phyloP scores from a whole-genome alignment of 2,888 invertebrate species.

The Campoplex capitator region DNA sequence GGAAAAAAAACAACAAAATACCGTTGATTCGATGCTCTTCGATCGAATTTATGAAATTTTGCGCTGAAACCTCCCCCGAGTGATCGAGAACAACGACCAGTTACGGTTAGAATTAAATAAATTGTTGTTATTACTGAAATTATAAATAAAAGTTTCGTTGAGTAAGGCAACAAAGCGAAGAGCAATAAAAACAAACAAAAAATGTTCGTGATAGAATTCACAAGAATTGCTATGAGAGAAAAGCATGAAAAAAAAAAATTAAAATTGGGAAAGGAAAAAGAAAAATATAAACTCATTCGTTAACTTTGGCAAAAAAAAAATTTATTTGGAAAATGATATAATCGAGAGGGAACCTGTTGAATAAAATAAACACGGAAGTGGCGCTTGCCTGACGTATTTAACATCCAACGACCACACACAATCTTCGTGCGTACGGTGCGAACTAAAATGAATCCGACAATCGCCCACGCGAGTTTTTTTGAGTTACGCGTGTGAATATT shows the following conservation, averaged over 20 bases:
- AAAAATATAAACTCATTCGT: not conserved
- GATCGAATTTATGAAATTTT: not conserved
- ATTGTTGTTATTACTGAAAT: not conserved
- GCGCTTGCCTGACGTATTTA: not conserved
- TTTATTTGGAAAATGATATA: not conserved
- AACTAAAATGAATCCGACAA: not conserved
- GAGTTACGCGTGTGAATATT: conserved; percentile 16
- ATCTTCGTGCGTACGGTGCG: not conserved
- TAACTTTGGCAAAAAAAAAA: not conserved
- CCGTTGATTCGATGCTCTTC: not conserved
- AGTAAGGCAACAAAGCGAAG: not conserved
- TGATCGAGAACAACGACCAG: not conserved
- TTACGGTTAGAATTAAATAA: not conserved
- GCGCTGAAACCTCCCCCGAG: not conserved
- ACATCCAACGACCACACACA: not conserved
- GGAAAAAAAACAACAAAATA: not conserved
- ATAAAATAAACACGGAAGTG: not conserved
- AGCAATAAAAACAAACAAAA: not conserved
- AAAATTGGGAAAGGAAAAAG: not conserved
- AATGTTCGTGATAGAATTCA: not conserved
- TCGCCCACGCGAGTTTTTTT: conserved; percentile 17
- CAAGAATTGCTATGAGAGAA: not conserved
- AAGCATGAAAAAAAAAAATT: not conserved
- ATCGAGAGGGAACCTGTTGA: not conserved
- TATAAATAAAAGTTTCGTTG: not conserved